Conservation (phyloP, 2,888 invertebrate species). For the Pristionchus exspectatus region DNA sequence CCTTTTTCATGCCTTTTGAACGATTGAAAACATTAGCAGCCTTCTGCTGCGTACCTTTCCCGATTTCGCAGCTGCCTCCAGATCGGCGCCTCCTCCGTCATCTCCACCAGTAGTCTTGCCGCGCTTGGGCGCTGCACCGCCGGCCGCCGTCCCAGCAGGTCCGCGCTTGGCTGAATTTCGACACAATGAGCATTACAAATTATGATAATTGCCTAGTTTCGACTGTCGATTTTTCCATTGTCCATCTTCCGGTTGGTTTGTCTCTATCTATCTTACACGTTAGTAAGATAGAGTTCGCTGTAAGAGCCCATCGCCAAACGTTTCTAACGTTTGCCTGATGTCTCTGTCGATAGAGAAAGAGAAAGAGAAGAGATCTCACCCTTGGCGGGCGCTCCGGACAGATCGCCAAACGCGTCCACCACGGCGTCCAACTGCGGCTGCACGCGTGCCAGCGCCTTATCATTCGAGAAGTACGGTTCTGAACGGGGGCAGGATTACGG, state of each 20-base stretch:
- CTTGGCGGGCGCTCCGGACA: not conserved
- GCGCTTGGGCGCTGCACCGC: not conserved
- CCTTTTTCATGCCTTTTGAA: too few relatives aligned
- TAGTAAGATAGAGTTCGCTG: too few relatives aligned
- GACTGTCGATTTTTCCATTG: not conserved
- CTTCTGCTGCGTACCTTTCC: not conserved
- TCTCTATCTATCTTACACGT: too few relatives aligned
- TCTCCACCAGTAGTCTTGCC: not conserved
- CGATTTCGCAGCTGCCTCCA: not conserved
- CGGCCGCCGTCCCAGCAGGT: not conserved
- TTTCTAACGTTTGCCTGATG: too few relatives aligned
- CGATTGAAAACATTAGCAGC: not conserved
- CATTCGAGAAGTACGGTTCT: conserved; percentile 53
- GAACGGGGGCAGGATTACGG: not conserved
- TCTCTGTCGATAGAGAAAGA: too few relatives aligned
- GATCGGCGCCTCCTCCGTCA: not conserved
- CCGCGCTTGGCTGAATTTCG: conserved; percentile 17
- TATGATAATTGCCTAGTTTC: not conserved
- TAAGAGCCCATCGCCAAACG: too few relatives aligned
- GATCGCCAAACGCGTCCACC: conserved; percentile 30
- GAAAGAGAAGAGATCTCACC: not conserved
- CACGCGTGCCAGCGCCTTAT: not conserved
- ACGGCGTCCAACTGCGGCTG: conserved; percentile 36
- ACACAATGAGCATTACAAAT: not conserved
- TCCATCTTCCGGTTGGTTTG: too few relatives aligned